Percentiles rank a stretch among this genome's conserved stretches.
phyloP scores from a whole-genome alignment of 2,888 invertebrate genomes.

The Portevinia maculata region DNA sequence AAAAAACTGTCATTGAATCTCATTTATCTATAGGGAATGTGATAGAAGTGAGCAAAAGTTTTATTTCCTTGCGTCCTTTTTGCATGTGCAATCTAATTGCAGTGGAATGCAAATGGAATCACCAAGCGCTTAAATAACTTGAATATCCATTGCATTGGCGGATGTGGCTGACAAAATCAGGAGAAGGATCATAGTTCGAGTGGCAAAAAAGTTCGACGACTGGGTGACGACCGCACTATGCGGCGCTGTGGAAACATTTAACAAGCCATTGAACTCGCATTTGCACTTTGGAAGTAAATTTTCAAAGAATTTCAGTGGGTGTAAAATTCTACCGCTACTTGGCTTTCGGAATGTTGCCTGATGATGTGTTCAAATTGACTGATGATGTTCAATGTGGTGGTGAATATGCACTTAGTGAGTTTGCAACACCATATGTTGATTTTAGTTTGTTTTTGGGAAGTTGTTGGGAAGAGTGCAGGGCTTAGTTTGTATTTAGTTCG shows the following conservation, averaged over 20 bases:
- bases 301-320: conserved; percentile 21
- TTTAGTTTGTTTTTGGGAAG: too few species aligned
- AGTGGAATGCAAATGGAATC: conserved; percentile 63
- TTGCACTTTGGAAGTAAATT: conserved; percentile 49
- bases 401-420: too few species aligned
- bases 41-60: conserved; percentile 31
- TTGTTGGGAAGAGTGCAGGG: too few species aligned
- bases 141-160: conserved; percentile 49
- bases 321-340: conserved; percentile 9
- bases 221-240: conserved; percentile 45
- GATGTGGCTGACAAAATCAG: conserved; percentile 54
- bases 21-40: conserved; percentile 25
- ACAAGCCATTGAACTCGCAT: conserved; percentile 37
- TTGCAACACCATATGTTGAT: too few species aligned
- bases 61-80: conserved; percentile 23
- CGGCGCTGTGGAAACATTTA: conserved; percentile 27
- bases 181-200: conserved; percentile 29
- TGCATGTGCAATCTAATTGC: conserved; percentile 55
- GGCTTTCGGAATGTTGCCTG: conserved; percentile 10
- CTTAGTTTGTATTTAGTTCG: too few species aligned
- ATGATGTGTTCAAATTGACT: background rate
- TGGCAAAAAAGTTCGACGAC: conserved; percentile 35
- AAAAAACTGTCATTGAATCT: conserved; percentile 29
- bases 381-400: too few species aligned
- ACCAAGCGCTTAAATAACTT: conserved; percentile 39